These are phyloP conservation scores for Halcyon chelicuti DNA, from an alignment of 2,797 vertebrate genomes.

Conservation along the genomic window DNA sequence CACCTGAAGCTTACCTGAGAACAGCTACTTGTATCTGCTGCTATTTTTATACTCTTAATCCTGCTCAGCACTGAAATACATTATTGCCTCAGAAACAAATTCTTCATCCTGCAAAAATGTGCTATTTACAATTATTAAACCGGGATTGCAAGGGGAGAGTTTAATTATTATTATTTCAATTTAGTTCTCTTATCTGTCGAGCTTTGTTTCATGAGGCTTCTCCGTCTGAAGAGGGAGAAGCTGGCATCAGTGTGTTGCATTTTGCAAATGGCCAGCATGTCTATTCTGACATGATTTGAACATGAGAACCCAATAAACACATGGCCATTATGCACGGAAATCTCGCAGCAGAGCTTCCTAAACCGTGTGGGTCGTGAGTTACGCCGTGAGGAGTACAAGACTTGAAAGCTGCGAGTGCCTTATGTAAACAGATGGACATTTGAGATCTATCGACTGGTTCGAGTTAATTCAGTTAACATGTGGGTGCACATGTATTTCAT, in stretches of 20 bases:
- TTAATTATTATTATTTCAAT: background rate
- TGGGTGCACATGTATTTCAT: slow-evolving; percentile 64
- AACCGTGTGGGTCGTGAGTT: slow-evolving; percentile 44
- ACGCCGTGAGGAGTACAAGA: background rate
- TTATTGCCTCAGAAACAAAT: slow-evolving; percentile 57
- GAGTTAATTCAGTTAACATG: slow-evolving; percentile 58
- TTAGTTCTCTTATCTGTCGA: slow-evolving; percentile 5
- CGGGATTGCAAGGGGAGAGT: slow-evolving; percentile 33
- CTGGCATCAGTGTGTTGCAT: background rate
- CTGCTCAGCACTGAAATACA: background rate
- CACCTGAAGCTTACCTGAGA: slow-evolving; percentile 48
- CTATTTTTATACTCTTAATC: slow-evolving; percentile 45
- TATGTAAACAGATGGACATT: slow-evolving; percentile 68
- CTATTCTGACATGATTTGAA: slow-evolving; percentile 45
- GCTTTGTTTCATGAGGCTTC: background rate
- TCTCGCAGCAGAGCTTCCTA: slow-evolving; percentile 41
- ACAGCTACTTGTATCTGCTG: slow-evolving; percentile 47
- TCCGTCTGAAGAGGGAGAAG: background rate
- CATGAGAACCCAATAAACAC: slow-evolving; percentile 36
- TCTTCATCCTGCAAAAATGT: slow-evolving; percentile 54
- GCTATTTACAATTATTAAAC: slow-evolving; percentile 62
- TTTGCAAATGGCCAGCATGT: slow-evolving; percentile 28
- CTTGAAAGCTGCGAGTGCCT: slow-evolving; percentile 55
- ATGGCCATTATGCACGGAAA: slow-evolving; percentile 34
- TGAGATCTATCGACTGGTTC: slow-evolving; percentile 51